These are phyloP conservation scores for Omphaloscelis lunosa DNA, from an alignment of 2,888 invertebrate species.

Conservation along the genomic window DNA sequence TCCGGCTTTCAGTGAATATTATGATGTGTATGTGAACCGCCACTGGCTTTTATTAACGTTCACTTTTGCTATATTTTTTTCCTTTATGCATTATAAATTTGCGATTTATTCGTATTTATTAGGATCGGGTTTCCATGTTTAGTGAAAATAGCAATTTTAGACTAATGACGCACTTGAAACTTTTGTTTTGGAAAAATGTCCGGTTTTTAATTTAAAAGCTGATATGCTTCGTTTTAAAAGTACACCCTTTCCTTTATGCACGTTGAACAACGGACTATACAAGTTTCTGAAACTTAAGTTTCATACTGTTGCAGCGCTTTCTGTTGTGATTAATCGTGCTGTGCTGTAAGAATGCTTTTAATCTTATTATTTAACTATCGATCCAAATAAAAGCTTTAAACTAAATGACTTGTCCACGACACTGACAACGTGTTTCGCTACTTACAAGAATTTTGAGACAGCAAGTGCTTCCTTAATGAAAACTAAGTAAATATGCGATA, in stretches of 20 bases:
- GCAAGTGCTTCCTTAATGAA: not conserved
- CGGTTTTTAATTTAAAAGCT: not conserved
- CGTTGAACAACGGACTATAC: not conserved
- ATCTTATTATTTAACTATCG: slow-evolving; percentile 55
- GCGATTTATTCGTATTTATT: slow-evolving; percentile 28
- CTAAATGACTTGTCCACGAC: slow-evolving; percentile 38
- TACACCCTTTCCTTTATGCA: too few relatives aligned
- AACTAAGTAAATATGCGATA: slow-evolving; percentile 28
- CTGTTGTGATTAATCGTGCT: slow-evolving; percentile 53
- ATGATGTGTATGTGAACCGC: slow-evolving; percentile 7
- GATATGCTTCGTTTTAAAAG: not conserved
- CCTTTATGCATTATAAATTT: slow-evolving; percentile 9
- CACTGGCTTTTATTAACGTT: slow-evolving; percentile 29
- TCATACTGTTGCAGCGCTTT: slow-evolving; percentile 26
- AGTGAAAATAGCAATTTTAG: slow-evolving; percentile 24
- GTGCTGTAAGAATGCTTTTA: slow-evolving; percentile 64
- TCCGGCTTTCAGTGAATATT: slow-evolving; percentile 32
- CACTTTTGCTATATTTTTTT: slow-evolving; percentile 29
- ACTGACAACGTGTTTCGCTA: not conserved
- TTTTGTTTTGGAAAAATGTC: slow-evolving; percentile 7
- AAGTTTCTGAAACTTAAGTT: slow-evolving; percentile 13
- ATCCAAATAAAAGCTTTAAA: slow-evolving; percentile 73
- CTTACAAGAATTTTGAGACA: not conserved
- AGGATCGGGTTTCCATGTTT: slow-evolving; percentile 32
- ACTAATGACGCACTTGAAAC: slow-evolving; percentile 4